Conservation (phyloP, 2,113 vertebrate genomes). For the Microtus oregoni region DNA sequence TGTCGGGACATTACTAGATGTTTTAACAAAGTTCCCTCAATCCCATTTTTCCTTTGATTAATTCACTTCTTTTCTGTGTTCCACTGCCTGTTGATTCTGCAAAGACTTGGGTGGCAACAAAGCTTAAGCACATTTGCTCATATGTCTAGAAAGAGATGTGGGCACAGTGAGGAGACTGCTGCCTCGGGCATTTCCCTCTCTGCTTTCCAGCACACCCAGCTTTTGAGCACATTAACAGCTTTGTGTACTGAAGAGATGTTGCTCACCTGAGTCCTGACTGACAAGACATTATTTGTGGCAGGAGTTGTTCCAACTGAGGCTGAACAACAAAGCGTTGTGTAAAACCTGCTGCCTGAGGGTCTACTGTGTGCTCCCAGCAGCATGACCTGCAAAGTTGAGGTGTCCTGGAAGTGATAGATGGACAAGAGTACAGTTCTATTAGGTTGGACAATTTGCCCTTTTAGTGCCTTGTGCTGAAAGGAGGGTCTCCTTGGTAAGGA, state of each 20-base stretch:
- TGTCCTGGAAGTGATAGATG: background rate
- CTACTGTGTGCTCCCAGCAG: background rate
- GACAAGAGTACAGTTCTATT: background rate
- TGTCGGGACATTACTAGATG: background rate
- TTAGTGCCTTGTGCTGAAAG: conserved; percentile 19
- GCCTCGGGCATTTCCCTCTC: background rate
- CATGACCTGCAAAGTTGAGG: background rate
- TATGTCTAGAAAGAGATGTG: background rate
- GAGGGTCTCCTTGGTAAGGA: background rate
- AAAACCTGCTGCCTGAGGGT: background rate
- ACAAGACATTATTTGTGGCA: background rate
- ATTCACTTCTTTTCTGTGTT: background rate
- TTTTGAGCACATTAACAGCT: background rate
- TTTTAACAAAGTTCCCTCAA: background rate
- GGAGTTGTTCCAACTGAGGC: background rate
- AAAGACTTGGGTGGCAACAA: background rate
- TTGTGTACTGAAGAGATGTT: background rate
- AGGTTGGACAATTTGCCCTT: background rate
- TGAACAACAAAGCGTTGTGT: background rate
- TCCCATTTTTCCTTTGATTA: background rate
- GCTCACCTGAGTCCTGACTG: background rate
- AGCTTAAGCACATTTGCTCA: background rate
- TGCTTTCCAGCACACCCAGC: background rate
- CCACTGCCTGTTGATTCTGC: background rate
- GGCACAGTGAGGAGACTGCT: background rate